Conservation (phyloP, 2,797 vertebrate genomes). For the Furcifer pardalis region DNA sequence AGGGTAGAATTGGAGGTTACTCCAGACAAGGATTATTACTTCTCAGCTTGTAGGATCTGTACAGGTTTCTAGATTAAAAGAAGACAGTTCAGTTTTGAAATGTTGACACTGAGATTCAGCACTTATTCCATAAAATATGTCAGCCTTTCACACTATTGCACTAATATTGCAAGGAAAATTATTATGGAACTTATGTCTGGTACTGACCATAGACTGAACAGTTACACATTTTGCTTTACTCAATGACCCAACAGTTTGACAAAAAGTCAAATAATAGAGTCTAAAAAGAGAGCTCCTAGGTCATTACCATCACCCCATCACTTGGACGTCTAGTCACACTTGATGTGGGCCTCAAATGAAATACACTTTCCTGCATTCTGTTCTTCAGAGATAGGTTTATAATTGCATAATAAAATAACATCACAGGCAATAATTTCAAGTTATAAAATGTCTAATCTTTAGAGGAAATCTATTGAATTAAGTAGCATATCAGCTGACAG, state of each 20-base stretch:
- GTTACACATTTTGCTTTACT: neutral
- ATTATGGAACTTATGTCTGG: neutral
- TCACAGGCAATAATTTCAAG: neutral
- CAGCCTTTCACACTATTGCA: neutral
- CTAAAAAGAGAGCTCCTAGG: neutral
- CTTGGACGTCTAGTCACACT: neutral
- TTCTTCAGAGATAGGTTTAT: neutral
- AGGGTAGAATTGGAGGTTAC: no score
- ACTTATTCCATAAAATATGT: neutral
- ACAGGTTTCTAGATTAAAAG: no score
- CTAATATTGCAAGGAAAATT: neutral
- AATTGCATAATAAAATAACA: neutral
- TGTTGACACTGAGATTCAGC: neutral
- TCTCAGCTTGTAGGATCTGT: no score
- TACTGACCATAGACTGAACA: neutral
- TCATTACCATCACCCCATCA: neutral
- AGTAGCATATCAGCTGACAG: neutral
- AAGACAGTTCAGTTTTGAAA: no score
- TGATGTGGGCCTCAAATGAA: slow-evolving; percentile 3
- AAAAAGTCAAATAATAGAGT: neutral
- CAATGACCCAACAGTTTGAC: neutral
- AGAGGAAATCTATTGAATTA: neutral
- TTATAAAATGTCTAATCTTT: neutral
- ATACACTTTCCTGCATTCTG: neutral
- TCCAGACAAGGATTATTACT: no score